phyloP scores from a whole-genome alignment of 1,140 invertebrate species.

The Planococcus citri region DNA sequence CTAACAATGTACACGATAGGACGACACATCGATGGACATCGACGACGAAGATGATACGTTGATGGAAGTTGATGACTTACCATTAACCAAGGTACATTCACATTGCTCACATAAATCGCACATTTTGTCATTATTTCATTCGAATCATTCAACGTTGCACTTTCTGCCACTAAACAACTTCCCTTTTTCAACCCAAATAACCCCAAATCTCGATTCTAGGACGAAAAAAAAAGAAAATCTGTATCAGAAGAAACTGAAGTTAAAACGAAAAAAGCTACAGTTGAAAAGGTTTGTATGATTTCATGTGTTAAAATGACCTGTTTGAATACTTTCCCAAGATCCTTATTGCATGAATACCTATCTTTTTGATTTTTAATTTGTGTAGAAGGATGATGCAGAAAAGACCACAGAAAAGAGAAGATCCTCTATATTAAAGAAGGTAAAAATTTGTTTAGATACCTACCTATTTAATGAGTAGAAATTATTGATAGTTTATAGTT shows the following conservation, averaged over 20 bases:
- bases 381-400: background rate
- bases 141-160: no score
- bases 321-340: no score
- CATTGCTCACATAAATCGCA: no score
- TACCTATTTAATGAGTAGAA: no score
- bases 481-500: no score
- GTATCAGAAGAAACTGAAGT: background rate
- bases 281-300: background rate
- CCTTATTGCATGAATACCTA: background rate
- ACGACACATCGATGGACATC: background rate
- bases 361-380: background rate
- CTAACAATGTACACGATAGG: constrained; percentile 1
- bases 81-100: background rate
- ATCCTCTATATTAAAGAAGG: background rate
- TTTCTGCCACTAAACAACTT: no score
- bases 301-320: background rate
- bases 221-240: constrained; percentile 1
- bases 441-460: background rate
- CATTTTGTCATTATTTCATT: no score
- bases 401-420: background rate
- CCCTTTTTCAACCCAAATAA: no score
- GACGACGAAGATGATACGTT: background rate
- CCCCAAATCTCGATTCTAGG: background rate
- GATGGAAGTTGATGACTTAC: background rate
- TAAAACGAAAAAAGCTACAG: background rate